These are phyloP conservation scores for mouse (Mus musculus) DNA, from an alignment of 2,113 vertebrate genomes.

Conservation along the genomic window DNA sequence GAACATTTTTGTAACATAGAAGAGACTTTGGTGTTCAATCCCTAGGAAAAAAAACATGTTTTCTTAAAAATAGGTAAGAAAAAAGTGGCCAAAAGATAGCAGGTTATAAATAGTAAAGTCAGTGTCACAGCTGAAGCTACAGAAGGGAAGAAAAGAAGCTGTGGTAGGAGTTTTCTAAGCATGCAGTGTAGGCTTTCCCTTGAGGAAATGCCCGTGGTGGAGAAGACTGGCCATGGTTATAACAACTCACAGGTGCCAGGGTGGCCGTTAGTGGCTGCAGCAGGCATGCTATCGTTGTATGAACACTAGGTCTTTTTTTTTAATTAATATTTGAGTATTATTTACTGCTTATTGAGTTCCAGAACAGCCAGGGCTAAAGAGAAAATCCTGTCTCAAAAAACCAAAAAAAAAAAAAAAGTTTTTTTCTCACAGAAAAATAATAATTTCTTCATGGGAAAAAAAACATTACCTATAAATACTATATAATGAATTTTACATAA, in stretches of 20 bases:
- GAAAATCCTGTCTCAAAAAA: no score
- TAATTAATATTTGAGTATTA: background rate
- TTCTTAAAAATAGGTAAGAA: background rate
- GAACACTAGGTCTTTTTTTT: background rate
- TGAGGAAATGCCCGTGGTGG: background rate
- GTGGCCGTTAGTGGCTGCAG: background rate
- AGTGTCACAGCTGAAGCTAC: background rate
- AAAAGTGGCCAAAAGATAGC: background rate
- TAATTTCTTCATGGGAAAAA: background rate
- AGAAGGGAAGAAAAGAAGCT: background rate
- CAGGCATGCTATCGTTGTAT: background rate
- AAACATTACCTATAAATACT: background rate
- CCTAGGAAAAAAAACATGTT: background rate
- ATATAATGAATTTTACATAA: background rate
- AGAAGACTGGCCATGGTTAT: background rate
- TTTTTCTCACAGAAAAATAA: constrained; percentile 43
- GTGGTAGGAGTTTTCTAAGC: background rate
- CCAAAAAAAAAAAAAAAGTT: background rate
- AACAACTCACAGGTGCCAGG: background rate
- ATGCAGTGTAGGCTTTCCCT: no score
- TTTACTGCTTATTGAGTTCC: background rate
- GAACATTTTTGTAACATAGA: background rate
- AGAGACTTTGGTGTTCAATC: background rate
- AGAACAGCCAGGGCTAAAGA: no score
- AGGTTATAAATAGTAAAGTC: background rate